A percentile compares a stretch with the other conserved stretches of the same genome.
Evolutionary conservation across 2,888 invertebrate genomes (phyloP).

Genomic region (Cotesia congregata): DNA sequence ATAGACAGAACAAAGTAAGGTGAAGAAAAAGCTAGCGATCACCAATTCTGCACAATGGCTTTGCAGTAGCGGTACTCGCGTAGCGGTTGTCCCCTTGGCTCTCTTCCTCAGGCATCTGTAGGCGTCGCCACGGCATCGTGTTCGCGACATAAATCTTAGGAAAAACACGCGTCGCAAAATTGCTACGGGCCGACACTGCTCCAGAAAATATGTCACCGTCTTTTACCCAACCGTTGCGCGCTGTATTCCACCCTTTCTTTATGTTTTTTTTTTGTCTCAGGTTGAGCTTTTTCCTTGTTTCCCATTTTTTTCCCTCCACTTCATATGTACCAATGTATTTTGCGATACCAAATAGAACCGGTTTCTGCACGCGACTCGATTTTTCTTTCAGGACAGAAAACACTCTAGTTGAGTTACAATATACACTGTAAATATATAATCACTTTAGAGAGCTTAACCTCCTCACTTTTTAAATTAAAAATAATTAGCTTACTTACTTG

Average conservation of each 20-base stretch:
- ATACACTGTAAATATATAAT: neutral
- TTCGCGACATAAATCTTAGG: constrained; percentile 60
- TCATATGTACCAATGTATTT: constrained; percentile 17
- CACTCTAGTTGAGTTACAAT: neutral
- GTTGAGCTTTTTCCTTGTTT: constrained; percentile 5
- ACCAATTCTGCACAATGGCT: constrained; percentile 10
- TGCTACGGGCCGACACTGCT: constrained; percentile 55
- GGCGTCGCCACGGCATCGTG: constrained; percentile 42
- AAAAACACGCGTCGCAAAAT: constrained; percentile 65
- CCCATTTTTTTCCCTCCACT: constrained; percentile 14
- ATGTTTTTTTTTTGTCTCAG: constrained; percentile 5
- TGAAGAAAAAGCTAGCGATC: neutral
- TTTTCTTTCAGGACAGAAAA: neutral
- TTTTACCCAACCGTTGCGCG: constrained; percentile 40
- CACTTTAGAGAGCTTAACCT: neutral
- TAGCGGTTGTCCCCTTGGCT: constrained; percentile 26
- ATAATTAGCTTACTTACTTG: neutral
- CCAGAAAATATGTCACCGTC: constrained; percentile 60
- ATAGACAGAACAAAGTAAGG: too few relatives aligned
- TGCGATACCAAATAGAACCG: neutral
- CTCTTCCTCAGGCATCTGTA: constrained; percentile 14
- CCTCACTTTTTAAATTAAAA: neutral
- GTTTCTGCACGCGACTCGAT: constrained; percentile 20
- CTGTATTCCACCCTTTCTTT: neutral
- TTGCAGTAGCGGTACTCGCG: constrained; percentile 10